These are phyloP conservation scores for Sclerurus mexicanus DNA, from an alignment of 2,113 vertebrate species.

Conservation along the genomic window DNA sequence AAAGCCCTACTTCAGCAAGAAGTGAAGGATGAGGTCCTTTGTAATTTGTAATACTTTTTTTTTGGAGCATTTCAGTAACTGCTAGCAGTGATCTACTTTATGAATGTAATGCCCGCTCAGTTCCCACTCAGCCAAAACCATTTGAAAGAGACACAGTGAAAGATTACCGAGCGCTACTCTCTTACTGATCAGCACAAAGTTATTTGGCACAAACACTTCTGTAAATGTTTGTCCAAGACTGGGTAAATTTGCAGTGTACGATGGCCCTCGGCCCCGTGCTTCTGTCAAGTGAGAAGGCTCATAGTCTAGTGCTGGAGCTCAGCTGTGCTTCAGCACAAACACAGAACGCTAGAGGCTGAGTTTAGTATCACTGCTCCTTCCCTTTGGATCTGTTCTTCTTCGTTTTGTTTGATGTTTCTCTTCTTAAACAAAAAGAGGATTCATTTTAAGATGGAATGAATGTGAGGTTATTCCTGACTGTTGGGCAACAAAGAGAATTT, in stretches of 20 bases:
- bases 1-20: conserved; percentile 2
- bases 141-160: conserved; percentile 49
- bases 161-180: conserved; percentile 52
- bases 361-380: background rate
- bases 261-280: conserved; percentile 52
- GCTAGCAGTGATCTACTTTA: conserved; percentile 52
- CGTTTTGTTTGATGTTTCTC: background rate
- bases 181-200: conserved; percentile 65
- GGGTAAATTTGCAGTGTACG: conserved; percentile 67
- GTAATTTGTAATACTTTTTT: conserved; percentile 13
- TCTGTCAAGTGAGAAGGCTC: conserved; percentile 13
- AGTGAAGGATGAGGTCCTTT: background rate
- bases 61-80: background rate
- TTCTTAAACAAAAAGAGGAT: background rate
- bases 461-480: background rate
- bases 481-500: background rate
- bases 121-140: conserved; percentile 40
- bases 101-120: conserved; percentile 26
- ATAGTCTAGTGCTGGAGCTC: conserved; percentile 1
- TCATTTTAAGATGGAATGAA: background rate
- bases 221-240: conserved; percentile 75
- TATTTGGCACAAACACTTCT: conserved; percentile 68
- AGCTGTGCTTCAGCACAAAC: background rate
- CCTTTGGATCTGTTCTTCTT: background rate
- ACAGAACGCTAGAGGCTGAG: background rate